These are phyloP conservation scores for Lepisosteus oculatus DNA, from an alignment of 2,113 vertebrate species.

Conservation along the genomic window DNA sequence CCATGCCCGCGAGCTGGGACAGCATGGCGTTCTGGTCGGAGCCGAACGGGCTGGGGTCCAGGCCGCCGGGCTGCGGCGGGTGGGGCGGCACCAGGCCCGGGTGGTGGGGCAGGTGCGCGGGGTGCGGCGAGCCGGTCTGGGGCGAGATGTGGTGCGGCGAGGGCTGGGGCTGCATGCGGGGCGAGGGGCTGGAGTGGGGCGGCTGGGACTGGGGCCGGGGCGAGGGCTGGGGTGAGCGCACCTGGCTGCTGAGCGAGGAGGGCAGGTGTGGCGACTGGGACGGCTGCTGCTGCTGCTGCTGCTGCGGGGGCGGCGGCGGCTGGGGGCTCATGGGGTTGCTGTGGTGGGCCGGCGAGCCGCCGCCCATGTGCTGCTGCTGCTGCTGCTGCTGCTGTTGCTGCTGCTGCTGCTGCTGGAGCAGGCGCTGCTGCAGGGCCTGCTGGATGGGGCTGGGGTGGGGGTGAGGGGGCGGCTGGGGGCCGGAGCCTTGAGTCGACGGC, in stretches of 20 bases:
- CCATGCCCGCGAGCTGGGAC: slow-evolving; percentile 88
- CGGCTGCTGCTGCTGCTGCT: slow-evolving; percentile 82
- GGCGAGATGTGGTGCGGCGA: slow-evolving; percentile 95
- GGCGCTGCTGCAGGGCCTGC: slow-evolving; percentile 84
- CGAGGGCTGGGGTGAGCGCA: slow-evolving; percentile 92
- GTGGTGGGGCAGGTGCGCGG: slow-evolving; percentile 71
- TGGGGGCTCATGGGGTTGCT: slow-evolving; percentile 95
- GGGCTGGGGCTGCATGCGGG: slow-evolving; percentile 92
- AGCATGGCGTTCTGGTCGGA: slow-evolving; percentile 76
- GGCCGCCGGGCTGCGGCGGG: slow-evolving; percentile 82
- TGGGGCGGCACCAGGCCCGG: slow-evolving; percentile 74
- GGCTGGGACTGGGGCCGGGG: slow-evolving; percentile 91
- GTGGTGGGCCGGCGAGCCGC: slow-evolving; percentile 78
- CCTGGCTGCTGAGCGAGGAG: slow-evolving; percentile 87
- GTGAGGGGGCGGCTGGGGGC: slow-evolving; percentile 45
- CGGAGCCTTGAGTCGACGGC: slow-evolving; percentile 42
- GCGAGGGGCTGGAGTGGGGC: slow-evolving; percentile 94
- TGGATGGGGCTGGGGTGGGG: slow-evolving; percentile 68
- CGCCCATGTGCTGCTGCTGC: slow-evolving; percentile 60
- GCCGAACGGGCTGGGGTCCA: slow-evolving; percentile 65
- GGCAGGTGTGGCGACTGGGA: slow-evolving; percentile 52
- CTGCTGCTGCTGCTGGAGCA: slow-evolving; percentile 63
- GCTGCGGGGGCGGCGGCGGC: slow-evolving; percentile 78
- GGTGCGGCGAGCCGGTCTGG: slow-evolving; percentile 92
- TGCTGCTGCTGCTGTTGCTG: slow-evolving; percentile 38